Evolutionary conservation across 2,888 invertebrate genomes (phyloP), one percentile per base, ranked within the genome.

Genomic region (Lasioglossum calceatum): DNA sequence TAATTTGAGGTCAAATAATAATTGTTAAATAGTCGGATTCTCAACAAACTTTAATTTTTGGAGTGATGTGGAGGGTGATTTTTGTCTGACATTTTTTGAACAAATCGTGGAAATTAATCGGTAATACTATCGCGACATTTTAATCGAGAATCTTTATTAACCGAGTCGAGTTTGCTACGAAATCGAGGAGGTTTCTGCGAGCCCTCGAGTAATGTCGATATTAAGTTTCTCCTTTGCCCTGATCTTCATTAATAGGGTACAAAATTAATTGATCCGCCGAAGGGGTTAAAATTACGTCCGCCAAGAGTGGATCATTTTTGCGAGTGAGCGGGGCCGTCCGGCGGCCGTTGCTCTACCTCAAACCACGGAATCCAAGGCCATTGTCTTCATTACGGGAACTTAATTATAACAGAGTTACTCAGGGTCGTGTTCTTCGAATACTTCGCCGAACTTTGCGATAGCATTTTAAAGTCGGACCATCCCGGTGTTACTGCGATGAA

Each of bases 221-320:
- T 70, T 70, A 39, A 70, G 23, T 70, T 70, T 70, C 70, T 36
- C 70, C 39, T 70, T 39, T 39, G 39, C 23, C 23, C 70, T 4
- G n/a, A 36, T 39, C 39, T 70, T 23, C 70, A 12, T 70, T 70
- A 70, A 70, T 70, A 39, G 10, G 36, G 70, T 36, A 23, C 19
- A 70, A 70, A 70, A 70, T 70, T 70, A 70, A 70, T 70, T 39
- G 70, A 70, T 39, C 70, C 70, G 39, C 70, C 70, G 39, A 39
- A 12, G 36, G 39, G 39, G 39, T 70, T 70, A 39, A 39, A 70
- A 70, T 70, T 70, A 70, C 39, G 70, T n/a, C n/a, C 23, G 12
- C 19, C 36, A 70, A 23, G 70, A 70, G 70, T 39, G 39, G 70
- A 70, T 70, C 23, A 70, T 70, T 70, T 70, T 70, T 70, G 70